Evolutionary conservation across 2,797 vertebrate species (phyloP).

Genomic region (Phalloptychus januarius): DNA sequence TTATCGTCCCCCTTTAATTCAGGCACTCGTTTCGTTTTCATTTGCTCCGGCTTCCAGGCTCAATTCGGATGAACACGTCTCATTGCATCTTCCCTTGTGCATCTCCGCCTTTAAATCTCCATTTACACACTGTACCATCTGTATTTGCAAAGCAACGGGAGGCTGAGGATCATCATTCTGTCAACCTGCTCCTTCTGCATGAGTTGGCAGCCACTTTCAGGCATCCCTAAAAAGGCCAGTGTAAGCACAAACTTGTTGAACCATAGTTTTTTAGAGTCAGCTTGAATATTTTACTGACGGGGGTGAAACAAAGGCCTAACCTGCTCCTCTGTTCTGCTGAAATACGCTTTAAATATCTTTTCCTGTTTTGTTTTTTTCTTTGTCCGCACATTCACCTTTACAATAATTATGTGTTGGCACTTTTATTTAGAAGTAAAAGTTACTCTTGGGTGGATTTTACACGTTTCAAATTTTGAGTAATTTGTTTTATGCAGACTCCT

Average conservation of each 20-base stretch:
- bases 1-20: conserved; percentile 69
- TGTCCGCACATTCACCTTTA: neutral
- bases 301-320: conserved; percentile 55
- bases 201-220: conserved; percentile 67
- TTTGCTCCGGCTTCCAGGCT: conserved; percentile 52
- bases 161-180: conserved; percentile 71
- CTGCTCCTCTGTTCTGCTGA: conserved; percentile 15
- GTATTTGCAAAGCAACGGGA: conserved; percentile 68
- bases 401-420: neutral
- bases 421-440: neutral
- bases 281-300: conserved; percentile 45
- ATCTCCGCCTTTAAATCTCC: conserved; percentile 60
- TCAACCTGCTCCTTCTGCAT: conserved; percentile 71
- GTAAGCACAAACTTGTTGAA: conserved; percentile 72
- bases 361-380: conserved; percentile 4
- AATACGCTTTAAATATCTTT: conserved; percentile 12
- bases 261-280: conserved; percentile 56
- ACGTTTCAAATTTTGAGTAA: neutral
- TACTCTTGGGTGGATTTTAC: neutral
- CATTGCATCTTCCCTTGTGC: conserved; percentile 45
- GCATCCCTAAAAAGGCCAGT: conserved; percentile 56
- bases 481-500: neutral
- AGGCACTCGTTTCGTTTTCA: conserved; percentile 47
- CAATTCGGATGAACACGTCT: conserved; percentile 61
- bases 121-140: conserved; percentile 71